phyloP scores from a whole-genome alignment of 2,113 vertebrate species.

The Aepyceros melampus region DNA sequence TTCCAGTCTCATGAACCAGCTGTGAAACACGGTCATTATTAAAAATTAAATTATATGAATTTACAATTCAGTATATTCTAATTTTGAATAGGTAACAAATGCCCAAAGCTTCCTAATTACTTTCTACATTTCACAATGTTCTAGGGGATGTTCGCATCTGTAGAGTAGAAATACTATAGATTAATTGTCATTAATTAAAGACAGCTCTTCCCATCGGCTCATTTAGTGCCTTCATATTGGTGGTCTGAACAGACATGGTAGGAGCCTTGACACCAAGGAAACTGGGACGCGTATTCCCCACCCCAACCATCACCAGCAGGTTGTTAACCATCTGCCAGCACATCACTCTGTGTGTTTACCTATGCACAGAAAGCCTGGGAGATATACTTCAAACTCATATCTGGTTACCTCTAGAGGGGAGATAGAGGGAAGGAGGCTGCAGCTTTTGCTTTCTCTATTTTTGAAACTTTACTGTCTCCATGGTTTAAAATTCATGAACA shows the following conservation, averaged over 20 bases:
- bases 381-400: not conserved
- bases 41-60: not conserved
- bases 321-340: not conserved
- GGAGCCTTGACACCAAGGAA: not conserved
- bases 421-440: not conserved
- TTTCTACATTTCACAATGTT: not conserved
- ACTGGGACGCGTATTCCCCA: fast-evolving
- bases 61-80: not conserved
- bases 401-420: not conserved
- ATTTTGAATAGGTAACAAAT: not conserved
- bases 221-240: fast-evolving
- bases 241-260: fast-evolving
- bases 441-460: not conserved
- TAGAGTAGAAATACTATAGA: not conserved
- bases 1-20: not conserved
- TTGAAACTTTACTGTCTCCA: not conserved
- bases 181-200: not conserved
- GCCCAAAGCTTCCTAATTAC: not conserved
- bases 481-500: not conserved
- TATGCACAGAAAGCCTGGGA: too few species aligned
- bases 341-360: fast-evolving
- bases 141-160: not conserved
- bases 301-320: not conserved
- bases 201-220: not conserved
- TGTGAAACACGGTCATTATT: not conserved